These are phyloP conservation scores for Sesia bembeciformis DNA, from an alignment of 2,888 invertebrate genomes.

Conservation along the genomic window DNA sequence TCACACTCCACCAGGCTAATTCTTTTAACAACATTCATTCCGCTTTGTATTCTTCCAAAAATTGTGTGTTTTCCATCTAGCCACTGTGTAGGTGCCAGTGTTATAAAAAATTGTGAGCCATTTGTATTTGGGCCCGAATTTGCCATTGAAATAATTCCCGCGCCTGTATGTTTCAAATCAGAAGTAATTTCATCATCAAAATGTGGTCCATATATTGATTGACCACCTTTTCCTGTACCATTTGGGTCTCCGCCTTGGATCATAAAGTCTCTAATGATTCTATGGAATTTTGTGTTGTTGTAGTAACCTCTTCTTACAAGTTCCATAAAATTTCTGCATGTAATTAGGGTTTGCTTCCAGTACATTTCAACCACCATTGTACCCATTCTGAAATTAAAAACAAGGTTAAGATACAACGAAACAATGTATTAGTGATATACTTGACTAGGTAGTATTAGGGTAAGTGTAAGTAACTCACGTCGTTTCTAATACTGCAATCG, in stretches of 20 bases:
- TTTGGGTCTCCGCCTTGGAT: constrained; percentile 98
- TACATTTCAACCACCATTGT: constrained; percentile 93
- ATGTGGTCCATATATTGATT: constrained; percentile 95
- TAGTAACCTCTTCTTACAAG: constrained; percentile 94
- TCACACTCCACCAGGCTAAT: constrained; percentile 97
- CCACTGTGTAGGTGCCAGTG: constrained; percentile 97
- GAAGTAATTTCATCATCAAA: constrained; percentile 97
- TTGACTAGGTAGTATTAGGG: too few relatives aligned
- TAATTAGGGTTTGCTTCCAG: constrained; percentile 98
- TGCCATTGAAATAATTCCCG: constrained; percentile 96
- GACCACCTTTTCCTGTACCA: constrained; percentile 95
- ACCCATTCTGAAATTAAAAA: constrained; percentile 87
- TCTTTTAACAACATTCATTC: constrained; percentile 93
- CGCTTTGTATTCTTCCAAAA: constrained; percentile 91
- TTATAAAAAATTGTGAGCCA: constrained; percentile 99
- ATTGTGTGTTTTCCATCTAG: constrained; percentile 98
- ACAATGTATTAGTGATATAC: not conserved
- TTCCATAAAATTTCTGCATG: constrained; percentile 98
- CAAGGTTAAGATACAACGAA: not conserved
- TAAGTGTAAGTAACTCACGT: constrained; percentile 74
- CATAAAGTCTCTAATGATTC: constrained; percentile 95
- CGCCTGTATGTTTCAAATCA: constrained; percentile 95
- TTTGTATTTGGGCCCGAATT: constrained; percentile 98
- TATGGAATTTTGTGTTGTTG: constrained; percentile 95
- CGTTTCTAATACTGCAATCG: constrained; percentile 86